phyloP scores from a whole-genome alignment of 2,888 invertebrate genomes.

The Pyrgus malvae region DNA sequence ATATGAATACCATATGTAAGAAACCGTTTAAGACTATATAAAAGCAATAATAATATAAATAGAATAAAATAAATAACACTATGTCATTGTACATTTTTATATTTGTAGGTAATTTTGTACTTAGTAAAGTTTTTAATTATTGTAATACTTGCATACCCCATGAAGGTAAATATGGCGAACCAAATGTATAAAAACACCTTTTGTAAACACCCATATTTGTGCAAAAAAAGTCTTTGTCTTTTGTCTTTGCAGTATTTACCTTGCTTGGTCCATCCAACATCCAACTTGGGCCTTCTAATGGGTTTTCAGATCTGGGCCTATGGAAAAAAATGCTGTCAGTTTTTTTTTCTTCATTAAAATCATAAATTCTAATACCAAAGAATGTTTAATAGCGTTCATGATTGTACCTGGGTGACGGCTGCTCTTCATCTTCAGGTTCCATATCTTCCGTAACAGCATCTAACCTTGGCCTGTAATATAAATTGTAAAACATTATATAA shows the following conservation, averaged over 20 bases:
- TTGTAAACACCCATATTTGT: background rate
- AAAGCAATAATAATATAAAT: too few species aligned
- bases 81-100: too few species aligned
- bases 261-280: constrained; percentile 49
- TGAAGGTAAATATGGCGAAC: background rate
- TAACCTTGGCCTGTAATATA: constrained; percentile 44
- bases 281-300: constrained; percentile 75
- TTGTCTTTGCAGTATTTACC: constrained; percentile 34
- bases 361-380: too few species aligned
- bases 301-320: constrained; percentile 54
- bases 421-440: constrained; percentile 47
- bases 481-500: background rate
- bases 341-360: background rate
- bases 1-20: too few species aligned
- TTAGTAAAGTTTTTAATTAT: too few species aligned
- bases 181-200: background rate
- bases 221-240: background rate
- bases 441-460: constrained; percentile 53
- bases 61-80: too few species aligned
- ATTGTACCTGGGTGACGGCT: constrained; percentile 47
- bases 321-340: background rate
- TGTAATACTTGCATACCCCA: too few species aligned
- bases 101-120: too few species aligned
- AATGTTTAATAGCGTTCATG: too few species aligned
- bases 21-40: too few species aligned